Evolutionary conservation across 2,113 vertebrate species (phyloP).

Genomic region (Pyrgilauda ruficollis): DNA sequence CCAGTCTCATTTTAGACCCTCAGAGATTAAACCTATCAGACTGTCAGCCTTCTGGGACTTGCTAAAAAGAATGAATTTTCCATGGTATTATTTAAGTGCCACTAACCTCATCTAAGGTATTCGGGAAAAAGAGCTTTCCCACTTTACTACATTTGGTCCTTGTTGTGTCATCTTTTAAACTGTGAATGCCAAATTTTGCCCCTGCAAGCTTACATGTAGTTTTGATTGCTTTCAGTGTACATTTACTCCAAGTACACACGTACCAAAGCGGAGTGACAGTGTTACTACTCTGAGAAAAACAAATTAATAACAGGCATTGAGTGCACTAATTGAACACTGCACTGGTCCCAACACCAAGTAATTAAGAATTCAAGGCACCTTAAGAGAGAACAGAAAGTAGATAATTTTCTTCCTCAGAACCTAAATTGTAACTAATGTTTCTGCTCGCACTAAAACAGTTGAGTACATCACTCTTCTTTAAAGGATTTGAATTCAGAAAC

Average conservation of each 20-base stretch:
- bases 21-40: not conserved
- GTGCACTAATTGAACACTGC: not conserved
- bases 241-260: not conserved
- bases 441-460: not conserved
- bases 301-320: not conserved
- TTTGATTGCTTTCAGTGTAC: not conserved
- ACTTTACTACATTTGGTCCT: not conserved
- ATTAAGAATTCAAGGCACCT: not conserved
- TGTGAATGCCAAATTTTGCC: not conserved
- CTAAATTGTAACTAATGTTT: not conserved
- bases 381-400: not conserved
- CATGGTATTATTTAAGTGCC: not conserved
- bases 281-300: not conserved
- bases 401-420: not conserved
- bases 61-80: not conserved
- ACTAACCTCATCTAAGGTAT: not conserved
- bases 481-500: not conserved
- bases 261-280: not conserved
- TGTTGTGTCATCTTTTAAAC: not conserved
- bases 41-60: not conserved
- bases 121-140: not conserved
- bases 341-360: not conserved
- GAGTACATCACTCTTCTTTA: not conserved
- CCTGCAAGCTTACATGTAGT: not conserved
- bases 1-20: not conserved